Evolutionary conservation across 2,797 vertebrate genomes (phyloP).

Genomic region (Pseudochirops corinnae): DNA sequence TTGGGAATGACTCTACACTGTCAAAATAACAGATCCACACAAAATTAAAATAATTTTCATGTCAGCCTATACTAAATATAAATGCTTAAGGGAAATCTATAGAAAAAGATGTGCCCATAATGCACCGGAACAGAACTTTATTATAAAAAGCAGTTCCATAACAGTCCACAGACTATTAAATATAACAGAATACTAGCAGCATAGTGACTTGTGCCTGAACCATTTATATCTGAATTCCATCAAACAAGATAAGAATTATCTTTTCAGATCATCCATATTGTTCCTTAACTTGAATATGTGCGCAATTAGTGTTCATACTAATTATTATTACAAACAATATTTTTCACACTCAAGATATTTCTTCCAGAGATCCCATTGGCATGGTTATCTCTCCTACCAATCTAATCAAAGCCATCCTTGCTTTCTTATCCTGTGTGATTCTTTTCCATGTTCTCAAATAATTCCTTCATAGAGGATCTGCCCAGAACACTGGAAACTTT

Average conservation of each 20-base stretch:
- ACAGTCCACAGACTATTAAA: neutral
- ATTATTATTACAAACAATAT: conserved; percentile 58
- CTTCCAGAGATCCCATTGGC: neutral
- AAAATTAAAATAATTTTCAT: conserved; percentile 46
- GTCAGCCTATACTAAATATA: conserved; percentile 25
- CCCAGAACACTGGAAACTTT: neutral
- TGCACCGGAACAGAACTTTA: neutral
- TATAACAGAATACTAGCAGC: neutral
- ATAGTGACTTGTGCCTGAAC: neutral
- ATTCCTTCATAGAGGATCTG: neutral
- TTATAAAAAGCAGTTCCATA: neutral
- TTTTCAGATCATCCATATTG: conserved; percentile 30
- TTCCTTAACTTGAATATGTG: conserved; percentile 21
- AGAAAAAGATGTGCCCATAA: conserved; percentile 30
- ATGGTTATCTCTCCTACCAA: neutral
- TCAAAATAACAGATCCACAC: neutral
- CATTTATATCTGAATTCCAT: neutral
- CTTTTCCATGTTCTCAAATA: neutral
- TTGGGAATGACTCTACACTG: neutral
- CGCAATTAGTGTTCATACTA: conserved; percentile 53
- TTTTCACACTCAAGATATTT: conserved; percentile 48
- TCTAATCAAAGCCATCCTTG: neutral
- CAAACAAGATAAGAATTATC: neutral
- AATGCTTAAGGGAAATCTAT: conserved; percentile 37
- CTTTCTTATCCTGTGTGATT: neutral